A percentile compares a stretch with the other conserved stretches of the same genome.
phyloP scores from a whole-genome alignment of 2,797 vertebrate species.

The Petrocephalus sullivani region DNA sequence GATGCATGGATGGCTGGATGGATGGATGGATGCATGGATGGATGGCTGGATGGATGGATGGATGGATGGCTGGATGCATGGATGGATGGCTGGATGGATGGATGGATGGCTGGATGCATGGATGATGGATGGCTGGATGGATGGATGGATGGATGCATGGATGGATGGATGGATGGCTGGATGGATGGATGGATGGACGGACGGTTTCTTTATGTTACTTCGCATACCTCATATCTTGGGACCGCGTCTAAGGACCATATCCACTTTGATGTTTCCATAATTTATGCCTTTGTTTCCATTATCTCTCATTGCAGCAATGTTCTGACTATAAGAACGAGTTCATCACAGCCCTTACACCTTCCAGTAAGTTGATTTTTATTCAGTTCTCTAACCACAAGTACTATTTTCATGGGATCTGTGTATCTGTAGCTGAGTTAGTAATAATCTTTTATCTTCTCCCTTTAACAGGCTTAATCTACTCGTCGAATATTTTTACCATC shows the following conservation, averaged over 20 bases:
- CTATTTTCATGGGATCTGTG: not conserved
- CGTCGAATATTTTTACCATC: not conserved
- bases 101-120: not conserved
- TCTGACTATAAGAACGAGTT: not conserved
- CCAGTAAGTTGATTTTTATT: not conserved
- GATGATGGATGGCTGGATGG: not conserved
- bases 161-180: too few relatives aligned
- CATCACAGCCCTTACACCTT: not conserved
- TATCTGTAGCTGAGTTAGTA: not conserved
- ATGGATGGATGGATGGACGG: not conserved
- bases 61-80: not conserved
- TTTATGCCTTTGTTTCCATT: not conserved
- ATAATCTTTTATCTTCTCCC: not conserved
- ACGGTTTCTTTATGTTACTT: not conserved
- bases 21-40: not conserved
- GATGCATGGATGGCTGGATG: not conserved
- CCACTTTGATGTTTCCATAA: not conserved
- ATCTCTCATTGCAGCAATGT: not conserved
- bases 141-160: not conserved
- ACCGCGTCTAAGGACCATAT: not conserved
- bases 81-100: not conserved
- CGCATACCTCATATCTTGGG: not conserved
- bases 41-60: not conserved
- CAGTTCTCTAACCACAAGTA: not conserved
- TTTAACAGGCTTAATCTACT: conserved; percentile 12